Conservation (phyloP, 2,888 invertebrate species). For the Caenorhabditis drosophilae region DNA sequence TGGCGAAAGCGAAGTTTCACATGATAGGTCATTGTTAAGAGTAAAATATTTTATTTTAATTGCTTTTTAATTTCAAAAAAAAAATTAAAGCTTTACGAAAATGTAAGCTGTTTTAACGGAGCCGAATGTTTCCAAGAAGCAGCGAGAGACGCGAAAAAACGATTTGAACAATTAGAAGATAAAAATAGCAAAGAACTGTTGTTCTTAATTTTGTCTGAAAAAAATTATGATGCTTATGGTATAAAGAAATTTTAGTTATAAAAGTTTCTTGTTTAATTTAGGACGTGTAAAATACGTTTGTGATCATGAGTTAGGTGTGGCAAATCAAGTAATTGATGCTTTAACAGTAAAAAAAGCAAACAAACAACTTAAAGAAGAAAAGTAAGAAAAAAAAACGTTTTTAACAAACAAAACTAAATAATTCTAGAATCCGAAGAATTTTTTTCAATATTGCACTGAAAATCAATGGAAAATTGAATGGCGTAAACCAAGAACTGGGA, state of each 20-base stretch:
- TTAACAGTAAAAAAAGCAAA: constrained; percentile 7
- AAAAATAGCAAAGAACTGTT: constrained; percentile 10
- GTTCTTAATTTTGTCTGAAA: constrained; percentile 15
- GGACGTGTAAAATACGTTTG: constrained; percentile 19
- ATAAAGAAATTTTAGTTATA: no score
- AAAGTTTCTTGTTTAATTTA: no score
- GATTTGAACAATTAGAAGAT: constrained; percentile 14
- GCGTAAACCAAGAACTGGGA: constrained; percentile 42
- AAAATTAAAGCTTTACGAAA: constrained; percentile 15
- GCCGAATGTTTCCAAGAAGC: constrained; percentile 3
- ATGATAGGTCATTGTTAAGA: constrained; percentile 5
- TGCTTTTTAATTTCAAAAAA: constrained; percentile 1
- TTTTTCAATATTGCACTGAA: constrained; percentile 43
- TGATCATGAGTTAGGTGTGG: constrained; percentile 18
- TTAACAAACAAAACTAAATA: no score
- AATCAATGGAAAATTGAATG: constrained; percentile 46
- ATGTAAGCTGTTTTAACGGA: not conserved
- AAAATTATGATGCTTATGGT: constrained; percentile 6
- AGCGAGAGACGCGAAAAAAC: not conserved
- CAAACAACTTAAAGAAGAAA: not conserved
- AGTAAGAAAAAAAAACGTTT: no score
- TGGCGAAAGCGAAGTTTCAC: not conserved
- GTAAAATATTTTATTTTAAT: no score
- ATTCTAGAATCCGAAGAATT: no score
- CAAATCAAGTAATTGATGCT: constrained; percentile 17